Percentiles rank a stretch among this genome's conserved stretches.
Conservation (phyloP, 2,797 vertebrate species). For the Sphaeramia orbicularis region DNA sequence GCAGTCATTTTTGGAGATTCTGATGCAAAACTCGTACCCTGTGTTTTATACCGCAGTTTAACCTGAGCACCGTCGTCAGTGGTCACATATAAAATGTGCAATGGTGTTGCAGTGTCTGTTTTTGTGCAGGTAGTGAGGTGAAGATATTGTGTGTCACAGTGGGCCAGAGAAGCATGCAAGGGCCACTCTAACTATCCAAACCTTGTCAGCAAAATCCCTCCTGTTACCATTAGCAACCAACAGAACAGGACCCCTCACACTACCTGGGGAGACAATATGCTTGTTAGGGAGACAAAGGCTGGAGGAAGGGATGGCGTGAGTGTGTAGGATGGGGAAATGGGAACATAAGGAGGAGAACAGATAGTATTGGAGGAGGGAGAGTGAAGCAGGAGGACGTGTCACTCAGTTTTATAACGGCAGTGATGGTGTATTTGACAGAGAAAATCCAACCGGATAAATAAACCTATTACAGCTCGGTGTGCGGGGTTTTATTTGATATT, state of each 20-base stretch:
- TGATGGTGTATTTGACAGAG: conserved; percentile 5
- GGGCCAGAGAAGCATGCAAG: conserved; percentile 42
- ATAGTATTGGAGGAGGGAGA: conserved; percentile 17
- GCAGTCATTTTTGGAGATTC: no score
- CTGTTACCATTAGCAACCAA: conserved; percentile 75
- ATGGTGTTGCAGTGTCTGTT: background rate
- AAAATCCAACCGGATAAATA: conserved; percentile 45
- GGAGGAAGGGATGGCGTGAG: conserved; percentile 19
- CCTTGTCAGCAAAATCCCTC: conserved; percentile 72
- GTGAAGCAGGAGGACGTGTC: conserved; percentile 10
- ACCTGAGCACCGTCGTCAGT: no score
- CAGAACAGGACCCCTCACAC: conserved; percentile 57
- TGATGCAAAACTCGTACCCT: no score
- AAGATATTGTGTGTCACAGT: conserved; percentile 14
- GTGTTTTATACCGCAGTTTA: no score
- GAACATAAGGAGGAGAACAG: conserved; percentile 32
- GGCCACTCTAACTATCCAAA: conserved; percentile 57
- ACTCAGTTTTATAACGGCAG: conserved; percentile 14
- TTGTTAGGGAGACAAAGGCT: conserved; percentile 70
- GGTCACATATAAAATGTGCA: background rate
- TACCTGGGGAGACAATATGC: conserved; percentile 66
- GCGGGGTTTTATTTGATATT: conserved; percentile 33
- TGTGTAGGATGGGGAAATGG: conserved; percentile 36
- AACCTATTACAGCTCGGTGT: conserved; percentile 32
- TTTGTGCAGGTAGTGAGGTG: conserved; percentile 4